A percentile compares a stretch with the other conserved stretches of the same genome.
Conservation (phyloP, 2,888 invertebrate genomes). For the Uropetala carovei region DNA sequence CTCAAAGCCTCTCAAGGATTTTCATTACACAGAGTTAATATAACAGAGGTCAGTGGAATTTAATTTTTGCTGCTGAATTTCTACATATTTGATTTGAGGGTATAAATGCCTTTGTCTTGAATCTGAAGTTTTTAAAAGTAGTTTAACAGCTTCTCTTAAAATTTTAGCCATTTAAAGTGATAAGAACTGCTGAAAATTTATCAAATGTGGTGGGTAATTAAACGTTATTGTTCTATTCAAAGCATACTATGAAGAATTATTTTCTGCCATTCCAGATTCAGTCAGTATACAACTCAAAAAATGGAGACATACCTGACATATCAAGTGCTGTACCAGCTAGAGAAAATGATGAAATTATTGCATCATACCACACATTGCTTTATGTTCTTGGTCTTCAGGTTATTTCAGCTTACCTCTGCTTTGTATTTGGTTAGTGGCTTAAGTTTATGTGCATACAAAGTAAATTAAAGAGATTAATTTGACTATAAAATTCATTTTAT, state of each 20-base stretch:
- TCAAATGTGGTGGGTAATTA: background rate
- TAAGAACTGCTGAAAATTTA: background rate
- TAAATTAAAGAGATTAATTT: background rate
- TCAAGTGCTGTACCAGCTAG: constrained; percentile 86
- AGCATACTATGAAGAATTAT: background rate
- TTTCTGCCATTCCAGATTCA: background rate
- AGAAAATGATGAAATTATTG: constrained; percentile 84
- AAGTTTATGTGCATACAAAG: background rate
- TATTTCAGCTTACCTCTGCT: constrained; percentile 90
- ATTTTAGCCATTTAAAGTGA: background rate
- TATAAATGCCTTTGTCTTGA: too few relatives aligned
- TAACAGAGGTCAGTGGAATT: constrained; percentile 80
- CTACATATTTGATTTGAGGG: too few relatives aligned
- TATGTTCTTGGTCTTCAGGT: constrained; percentile 89
- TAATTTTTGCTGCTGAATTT: background rate
- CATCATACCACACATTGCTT: constrained; percentile 84
- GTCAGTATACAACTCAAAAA: constrained; percentile 69
- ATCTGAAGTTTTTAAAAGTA: background rate
- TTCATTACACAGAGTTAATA: constrained; percentile 86
- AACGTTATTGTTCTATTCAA: too few relatives aligned
- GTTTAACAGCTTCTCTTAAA: too few relatives aligned
- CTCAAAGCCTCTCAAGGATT: constrained; percentile 85
- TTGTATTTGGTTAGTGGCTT: constrained; percentile 83
- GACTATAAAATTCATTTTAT: background rate
- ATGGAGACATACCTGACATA: constrained; percentile 80